These are phyloP conservation scores for Cremastinae sp. DNA, from an alignment of 2,888 invertebrate genomes.

Conservation along the genomic window DNA sequence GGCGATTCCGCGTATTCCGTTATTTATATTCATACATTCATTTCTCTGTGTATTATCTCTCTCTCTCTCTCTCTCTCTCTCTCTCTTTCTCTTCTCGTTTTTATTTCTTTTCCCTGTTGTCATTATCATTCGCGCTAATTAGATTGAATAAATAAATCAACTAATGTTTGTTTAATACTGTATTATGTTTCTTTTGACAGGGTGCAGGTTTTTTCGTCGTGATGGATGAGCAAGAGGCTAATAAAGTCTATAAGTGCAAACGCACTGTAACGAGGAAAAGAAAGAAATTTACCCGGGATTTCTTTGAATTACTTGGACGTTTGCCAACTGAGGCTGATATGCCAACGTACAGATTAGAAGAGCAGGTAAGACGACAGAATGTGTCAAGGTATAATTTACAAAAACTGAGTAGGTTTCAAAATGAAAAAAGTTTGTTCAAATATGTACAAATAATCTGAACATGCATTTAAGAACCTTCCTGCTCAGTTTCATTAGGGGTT, in stretches of 20 bases:
- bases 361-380: constrained; percentile 11
- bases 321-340: constrained; percentile 11
- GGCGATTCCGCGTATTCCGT: no score
- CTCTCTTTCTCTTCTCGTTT: no score
- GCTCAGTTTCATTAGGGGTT: constrained; percentile 10
- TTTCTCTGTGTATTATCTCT: constrained; percentile 10
- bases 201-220: constrained; percentile 7
- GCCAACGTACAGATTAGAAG: constrained; percentile 12
- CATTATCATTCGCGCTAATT: constrained; percentile 11
- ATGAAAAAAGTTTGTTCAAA: constrained; percentile 12
- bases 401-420: constrained; percentile 10
- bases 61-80: no score
- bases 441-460: constrained; percentile 10
- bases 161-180: constrained; percentile 22
- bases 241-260: constrained; percentile 19
- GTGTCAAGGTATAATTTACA: constrained; percentile 5
- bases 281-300: constrained; percentile 16
- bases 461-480: constrained; percentile 12
- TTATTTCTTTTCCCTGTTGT: constrained; percentile 12
- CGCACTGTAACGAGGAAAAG: constrained; percentile 21
- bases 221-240: constrained; percentile 20
- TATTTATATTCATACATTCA: no score
- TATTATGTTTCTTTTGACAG: constrained; percentile 21
- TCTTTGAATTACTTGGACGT: constrained; percentile 18
- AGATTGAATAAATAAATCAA: constrained; percentile 10